Percentiles rank a stretch among this genome's conserved stretches.
phyloP scores from a whole-genome alignment of 2,797 vertebrate genomes.

The Hyperoplus immaculatus region DNA sequence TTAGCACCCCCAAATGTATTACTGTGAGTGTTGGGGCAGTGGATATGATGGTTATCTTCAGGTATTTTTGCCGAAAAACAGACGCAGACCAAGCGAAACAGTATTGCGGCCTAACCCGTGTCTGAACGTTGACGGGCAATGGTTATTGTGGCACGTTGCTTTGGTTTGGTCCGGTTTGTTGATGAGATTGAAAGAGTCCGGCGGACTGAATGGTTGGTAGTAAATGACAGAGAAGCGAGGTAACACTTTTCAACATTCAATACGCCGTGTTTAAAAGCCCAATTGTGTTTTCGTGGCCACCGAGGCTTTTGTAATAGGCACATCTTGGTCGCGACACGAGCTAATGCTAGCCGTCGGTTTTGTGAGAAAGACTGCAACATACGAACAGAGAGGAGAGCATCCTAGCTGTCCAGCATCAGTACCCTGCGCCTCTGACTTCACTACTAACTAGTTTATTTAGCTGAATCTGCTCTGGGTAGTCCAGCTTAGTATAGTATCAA shows the following conservation, averaged over 20 bases:
- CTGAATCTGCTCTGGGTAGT: neutral
- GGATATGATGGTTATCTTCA: conserved; percentile 73
- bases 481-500: neutral
- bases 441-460: conserved; percentile 40
- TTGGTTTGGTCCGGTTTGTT: conserved; percentile 90
- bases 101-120: conserved; percentile 86
- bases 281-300: conserved; percentile 23
- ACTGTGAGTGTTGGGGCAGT: conserved; percentile 72
- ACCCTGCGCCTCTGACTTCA: conserved; percentile 50
- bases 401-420: conserved; percentile 70
- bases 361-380: conserved; percentile 69
- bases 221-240: conserved; percentile 66
- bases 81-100: conserved; percentile 80
- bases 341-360: conserved; percentile 82
- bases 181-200: conserved; percentile 85
- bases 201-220: conserved; percentile 70
- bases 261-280: conserved; percentile 20
- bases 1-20: conserved; percentile 84
- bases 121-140: conserved; percentile 84
- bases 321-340: conserved; percentile 76
- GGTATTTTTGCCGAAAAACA: conserved; percentile 76
- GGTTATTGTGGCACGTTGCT: conserved; percentile 90
- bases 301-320: conserved; percentile 61
- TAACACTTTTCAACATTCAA: conserved; percentile 1
- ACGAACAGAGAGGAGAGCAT: conserved; percentile 68